Base-by-base conservation (phyloP, 2,888 invertebrate species). In the Rhabditoides inermis region DNA sequence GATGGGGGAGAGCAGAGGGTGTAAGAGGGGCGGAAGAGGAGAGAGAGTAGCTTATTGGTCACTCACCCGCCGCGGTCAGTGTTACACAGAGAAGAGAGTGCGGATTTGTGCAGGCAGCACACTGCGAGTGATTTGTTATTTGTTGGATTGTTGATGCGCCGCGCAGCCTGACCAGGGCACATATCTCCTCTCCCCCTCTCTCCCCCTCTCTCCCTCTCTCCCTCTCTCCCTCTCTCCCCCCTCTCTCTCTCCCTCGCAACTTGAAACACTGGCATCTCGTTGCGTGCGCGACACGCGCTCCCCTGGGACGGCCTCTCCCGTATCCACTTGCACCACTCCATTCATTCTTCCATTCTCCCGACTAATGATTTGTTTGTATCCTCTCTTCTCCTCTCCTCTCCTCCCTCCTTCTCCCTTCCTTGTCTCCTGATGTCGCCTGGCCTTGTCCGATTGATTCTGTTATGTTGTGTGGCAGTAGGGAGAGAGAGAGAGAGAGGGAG, bases 161-260 rank as follows among this genome's bases (percentile, higher is more conserved):
- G n/a, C n/a, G n/a, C n/a, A n/a, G n/a, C n/a, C n/a, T n/a, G n/a
- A n/a, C n/a, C 32, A 32, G 32, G 10, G 32, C 15, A 32, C 32
- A 7, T 15, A 32, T 10, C 7, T 10, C 32, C 18, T 32, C 45
- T 27, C 35, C 15, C 35, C 32, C 4, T 20, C 20, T 20, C 35
- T 22, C 47, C 15, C 47, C n/a, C 37, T 47, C 32, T 25, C 42
- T 25, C 42, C 42, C 10, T 25, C 40, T n/a, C 42, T 25, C 4
- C n/a, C 22, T 42, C 42, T 2, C 26, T 42, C 42, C 23, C 20
- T 42, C 22, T 42, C 18, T 45, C 18, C 4, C 18, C 18, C 23
- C 32, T 45, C 30, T 45, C 32, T 22, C 45, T 6, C 30, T 45
- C n/a, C n/a, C n/a, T n/a, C n/a, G n/a, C n/a, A n/a, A n/a, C n/a